A percentile compares a stretch with the other conserved stretches of the same genome.
Evolutionary conservation across 2,888 invertebrate species (phyloP).

Genomic region (Tenthredo livida): DNA sequence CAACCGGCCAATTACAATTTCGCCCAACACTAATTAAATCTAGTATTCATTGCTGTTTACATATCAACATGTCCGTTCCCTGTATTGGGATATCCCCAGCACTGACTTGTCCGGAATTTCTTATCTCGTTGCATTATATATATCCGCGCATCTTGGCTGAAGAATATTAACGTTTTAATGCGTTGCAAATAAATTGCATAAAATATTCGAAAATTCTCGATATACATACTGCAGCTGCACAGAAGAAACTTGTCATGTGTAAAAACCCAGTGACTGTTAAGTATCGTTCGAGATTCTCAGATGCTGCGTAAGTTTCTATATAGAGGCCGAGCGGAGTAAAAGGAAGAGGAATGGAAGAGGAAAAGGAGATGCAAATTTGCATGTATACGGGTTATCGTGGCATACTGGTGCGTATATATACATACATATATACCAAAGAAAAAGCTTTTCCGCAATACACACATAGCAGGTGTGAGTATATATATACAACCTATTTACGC

Average conservation of each 20-base stretch:
- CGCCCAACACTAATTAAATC: no score
- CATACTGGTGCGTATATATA: not conserved
- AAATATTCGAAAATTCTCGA: not conserved
- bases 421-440: not conserved
- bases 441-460: conserved; percentile 4
- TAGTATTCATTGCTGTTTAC: not conserved
- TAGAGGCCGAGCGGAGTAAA: not conserved
- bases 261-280: not conserved
- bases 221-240: not conserved
- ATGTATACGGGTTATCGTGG: conserved; percentile 12
- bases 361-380: conserved; percentile 7
- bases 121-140: not conserved
- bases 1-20: no score
- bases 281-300: not conserved
- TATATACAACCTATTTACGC: not conserved
- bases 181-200: not conserved
- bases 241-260: not conserved
- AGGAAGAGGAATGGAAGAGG: not conserved
- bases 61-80: not conserved
- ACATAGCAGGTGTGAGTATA: not conserved
- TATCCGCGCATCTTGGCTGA: not conserved
- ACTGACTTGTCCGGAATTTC: not conserved
- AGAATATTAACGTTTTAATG: not conserved
- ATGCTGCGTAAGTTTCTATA: not conserved
- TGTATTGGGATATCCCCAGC: not conserved